Conservation (phyloP, 2,888 invertebrate genomes). For the Cenopis cana region DNA sequence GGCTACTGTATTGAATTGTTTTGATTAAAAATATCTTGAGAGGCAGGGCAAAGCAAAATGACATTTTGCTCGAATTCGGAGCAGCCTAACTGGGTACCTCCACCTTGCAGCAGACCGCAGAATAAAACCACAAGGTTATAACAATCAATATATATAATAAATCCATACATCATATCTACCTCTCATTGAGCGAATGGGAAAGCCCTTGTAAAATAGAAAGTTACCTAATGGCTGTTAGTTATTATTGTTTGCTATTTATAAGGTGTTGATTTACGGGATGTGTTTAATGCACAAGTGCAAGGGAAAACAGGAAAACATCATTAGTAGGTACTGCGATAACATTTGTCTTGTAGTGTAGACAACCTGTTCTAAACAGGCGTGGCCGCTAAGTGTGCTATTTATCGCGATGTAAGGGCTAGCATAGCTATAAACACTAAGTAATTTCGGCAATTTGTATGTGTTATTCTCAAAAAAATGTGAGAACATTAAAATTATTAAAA, state of each 20-base stretch:
- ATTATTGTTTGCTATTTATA: neutral
- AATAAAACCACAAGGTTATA: no score
- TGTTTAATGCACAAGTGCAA: neutral
- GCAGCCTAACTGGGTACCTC: no score
- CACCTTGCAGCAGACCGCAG: no score
- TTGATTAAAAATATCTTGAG: neutral
- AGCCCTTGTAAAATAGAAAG: neutral
- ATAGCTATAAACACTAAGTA: neutral
- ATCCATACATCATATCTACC: no score
- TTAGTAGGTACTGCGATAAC: constrained; percentile 1
- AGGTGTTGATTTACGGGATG: neutral
- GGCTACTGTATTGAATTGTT: neutral
- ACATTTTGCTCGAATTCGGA: no score
- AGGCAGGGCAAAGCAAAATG: neutral
- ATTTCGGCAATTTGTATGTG: no score
- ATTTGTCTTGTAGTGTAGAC: constrained; percentile 21
- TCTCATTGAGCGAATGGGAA: no score
- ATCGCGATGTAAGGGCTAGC: neutral
- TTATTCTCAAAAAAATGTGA: no score
- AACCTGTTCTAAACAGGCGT: constrained; percentile 23
- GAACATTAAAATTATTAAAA: no score
- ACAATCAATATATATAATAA: no score
- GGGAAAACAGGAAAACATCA: constrained; percentile 25
- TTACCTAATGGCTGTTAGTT: neutral
- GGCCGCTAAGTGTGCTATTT: neutral